These are phyloP conservation scores for Phalera bucephala DNA, from an alignment of 2,888 invertebrate genomes.

Conservation along the genomic window DNA sequence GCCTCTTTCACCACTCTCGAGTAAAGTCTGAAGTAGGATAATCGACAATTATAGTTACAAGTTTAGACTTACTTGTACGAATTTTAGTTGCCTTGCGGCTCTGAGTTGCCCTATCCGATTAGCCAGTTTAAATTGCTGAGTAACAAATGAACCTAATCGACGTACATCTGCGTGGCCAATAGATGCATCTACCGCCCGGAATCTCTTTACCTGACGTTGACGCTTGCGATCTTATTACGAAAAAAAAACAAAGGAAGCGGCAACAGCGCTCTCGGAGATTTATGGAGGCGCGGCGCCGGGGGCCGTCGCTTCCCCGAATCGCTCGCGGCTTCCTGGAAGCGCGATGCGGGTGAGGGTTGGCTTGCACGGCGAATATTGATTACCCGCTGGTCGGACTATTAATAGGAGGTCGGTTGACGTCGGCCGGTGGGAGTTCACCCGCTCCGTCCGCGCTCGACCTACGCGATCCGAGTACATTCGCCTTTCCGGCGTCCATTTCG, in stretches of 20 bases:
- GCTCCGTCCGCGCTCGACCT: slow-evolving; percentile 40
- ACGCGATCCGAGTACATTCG: slow-evolving; percentile 46
- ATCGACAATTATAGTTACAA: too few species aligned
- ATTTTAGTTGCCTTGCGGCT: too few species aligned
- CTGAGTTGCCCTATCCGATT: too few species aligned
- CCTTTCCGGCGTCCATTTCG: slow-evolving; percentile 62
- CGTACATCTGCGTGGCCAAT: slow-evolving; percentile 60
- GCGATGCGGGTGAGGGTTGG: slow-evolving; percentile 62
- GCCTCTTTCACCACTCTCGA: too few species aligned
- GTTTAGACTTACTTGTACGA: too few species aligned
- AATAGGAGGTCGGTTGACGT: slow-evolving; percentile 59
- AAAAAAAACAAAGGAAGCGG: slow-evolving; percentile 71
- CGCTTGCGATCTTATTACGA: slow-evolving; percentile 75
- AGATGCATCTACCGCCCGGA: slow-evolving; percentile 43
- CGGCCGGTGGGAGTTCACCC: slow-evolving; percentile 40
- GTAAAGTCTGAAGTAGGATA: too few species aligned
- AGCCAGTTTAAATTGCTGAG: too few species aligned
- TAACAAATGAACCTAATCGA: too few species aligned
- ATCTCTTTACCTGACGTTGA: slow-evolving; percentile 73
- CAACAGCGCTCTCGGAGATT: slow-evolving; percentile 62
- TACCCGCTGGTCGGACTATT: slow-evolving; percentile 63
- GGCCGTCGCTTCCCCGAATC: slow-evolving; percentile 47
- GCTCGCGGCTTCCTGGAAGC: slow-evolving; percentile 64
- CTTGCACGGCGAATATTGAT: slow-evolving; percentile 73
- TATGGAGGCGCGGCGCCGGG: slow-evolving; percentile 76